Evolutionary conservation across 2,113 vertebrate genomes (phyloP).

Genomic region (Pyxicephalus adspersus): DNA sequence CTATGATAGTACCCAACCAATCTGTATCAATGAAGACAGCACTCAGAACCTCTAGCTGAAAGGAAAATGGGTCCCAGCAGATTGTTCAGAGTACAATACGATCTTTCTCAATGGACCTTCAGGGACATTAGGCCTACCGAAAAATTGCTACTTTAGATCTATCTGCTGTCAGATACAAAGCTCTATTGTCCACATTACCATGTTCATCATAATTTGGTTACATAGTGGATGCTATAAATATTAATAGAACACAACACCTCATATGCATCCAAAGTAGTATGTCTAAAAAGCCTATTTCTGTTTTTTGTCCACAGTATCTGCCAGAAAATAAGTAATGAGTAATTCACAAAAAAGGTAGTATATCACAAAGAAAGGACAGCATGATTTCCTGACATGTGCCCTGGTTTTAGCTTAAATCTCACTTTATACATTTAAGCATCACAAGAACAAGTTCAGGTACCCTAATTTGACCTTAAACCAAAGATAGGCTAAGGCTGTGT

Average conservation of each 20-base stretch:
- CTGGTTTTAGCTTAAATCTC: too few species aligned
- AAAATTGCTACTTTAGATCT: conserved; percentile 7
- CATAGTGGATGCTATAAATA: conserved; percentile 7
- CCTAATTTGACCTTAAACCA: too few species aligned
- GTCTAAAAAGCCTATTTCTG: not conserved
- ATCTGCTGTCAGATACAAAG: not conserved
- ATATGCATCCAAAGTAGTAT: not conserved
- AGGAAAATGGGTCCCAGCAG: conserved; percentile 29
- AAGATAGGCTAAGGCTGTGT: too few species aligned
- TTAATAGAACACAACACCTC: not conserved
- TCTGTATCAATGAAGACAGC: conserved; percentile 22
- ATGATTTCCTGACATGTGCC: too few species aligned
- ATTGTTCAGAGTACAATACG: not conserved
- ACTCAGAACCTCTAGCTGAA: not conserved
- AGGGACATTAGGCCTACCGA: conserved; percentile 26
- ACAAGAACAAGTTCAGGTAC: too few species aligned
- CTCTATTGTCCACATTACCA: conserved; percentile 27
- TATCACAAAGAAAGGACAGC: too few species aligned
- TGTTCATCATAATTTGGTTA: conserved; percentile 34
- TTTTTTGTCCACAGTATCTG: not conserved
- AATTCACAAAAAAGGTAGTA: too few species aligned
- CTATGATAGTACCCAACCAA: not conserved
- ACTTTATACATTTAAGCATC: too few species aligned
- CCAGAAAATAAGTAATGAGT: too few species aligned
- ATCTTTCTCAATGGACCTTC: conserved; percentile 13